phyloP scores from a whole-genome alignment of 1,140 invertebrate genomes.

The Cyclina sinensis region DNA sequence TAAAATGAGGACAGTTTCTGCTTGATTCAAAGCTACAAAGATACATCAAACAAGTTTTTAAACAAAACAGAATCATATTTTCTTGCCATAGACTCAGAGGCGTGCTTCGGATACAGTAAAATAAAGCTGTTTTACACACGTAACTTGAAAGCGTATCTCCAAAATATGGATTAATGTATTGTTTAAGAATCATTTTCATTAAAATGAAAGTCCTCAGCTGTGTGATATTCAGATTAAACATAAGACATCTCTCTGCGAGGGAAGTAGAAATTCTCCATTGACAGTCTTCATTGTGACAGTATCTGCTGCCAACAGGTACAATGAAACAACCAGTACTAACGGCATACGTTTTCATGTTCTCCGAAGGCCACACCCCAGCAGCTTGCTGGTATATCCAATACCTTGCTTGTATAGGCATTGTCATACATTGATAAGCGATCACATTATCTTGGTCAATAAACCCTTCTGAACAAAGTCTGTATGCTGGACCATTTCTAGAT shows the following conservation, averaged over 20 bases:
- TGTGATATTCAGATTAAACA: conserved; percentile 11
- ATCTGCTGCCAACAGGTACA: neutral
- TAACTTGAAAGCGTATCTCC: neutral
- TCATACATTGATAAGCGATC: neutral
- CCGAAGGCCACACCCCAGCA: neutral
- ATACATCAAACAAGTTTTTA: neutral
- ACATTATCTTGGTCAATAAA: neutral
- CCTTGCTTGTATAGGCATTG: neutral
- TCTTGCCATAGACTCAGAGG: neutral
- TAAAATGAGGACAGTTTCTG: conserved; percentile 20
- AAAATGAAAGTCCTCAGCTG: neutral
- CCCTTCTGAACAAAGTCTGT: neutral
- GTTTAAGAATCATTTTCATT: conserved; percentile 18
- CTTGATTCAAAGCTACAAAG: neutral
- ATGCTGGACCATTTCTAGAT: neutral
- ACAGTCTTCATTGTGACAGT: neutral
- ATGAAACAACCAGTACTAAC: neutral
- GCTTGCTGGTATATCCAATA: neutral
- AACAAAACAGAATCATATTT: neutral
- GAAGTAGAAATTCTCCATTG: conserved; percentile 16
- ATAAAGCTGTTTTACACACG: conserved; percentile 13
- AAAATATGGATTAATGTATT: neutral
- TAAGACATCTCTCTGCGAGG: neutral
- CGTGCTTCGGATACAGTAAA: neutral
- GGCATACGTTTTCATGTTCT: neutral